Evolutionary conservation across 1,140 invertebrate genomes (phyloP), one percentile per base, ranked within the genome.

Genomic region (Drosophila orosa): DNA sequence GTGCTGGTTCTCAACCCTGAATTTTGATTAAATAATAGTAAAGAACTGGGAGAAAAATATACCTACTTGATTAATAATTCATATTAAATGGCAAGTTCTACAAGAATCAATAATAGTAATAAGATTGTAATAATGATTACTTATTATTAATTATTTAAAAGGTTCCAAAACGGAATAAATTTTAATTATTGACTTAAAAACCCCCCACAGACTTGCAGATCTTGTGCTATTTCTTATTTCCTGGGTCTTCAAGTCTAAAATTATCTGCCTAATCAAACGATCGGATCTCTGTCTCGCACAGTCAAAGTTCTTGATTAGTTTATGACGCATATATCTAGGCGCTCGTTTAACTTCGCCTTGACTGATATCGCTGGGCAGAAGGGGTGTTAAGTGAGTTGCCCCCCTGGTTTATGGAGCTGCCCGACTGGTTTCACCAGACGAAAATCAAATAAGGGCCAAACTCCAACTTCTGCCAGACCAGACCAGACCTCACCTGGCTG

Each of bases 331-430:
- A 54, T 73, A 12, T 31, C 12, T 40, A 13, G 27, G 19, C n/a
- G 37, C 15, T 13, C 5, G 59, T 61, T 37, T 45, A 47, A 35
- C 10, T 71, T 68, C 24, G 12, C 44, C 71, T 62, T 74, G 72
- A 74, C 69, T 63, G 58, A 74, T 56, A 48, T 62, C 29, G 35
- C 24, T 52, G 56, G 22, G 39, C 55, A 19, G n/a, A n/a, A 63
- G 55, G 71, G 65, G 59, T 65, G 59, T 37, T 50, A 68, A 68
- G 25, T 52, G 35, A 40, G 33, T 29, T 48, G 33, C 59, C 63
- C 24, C 44, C 19, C n/a, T n/a, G 33, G 31, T 33, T 57, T 40
- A 69, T 71, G 50, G 42, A 33, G 68, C 44, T 17, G 68, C 13
- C 27, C 42, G 62, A 75, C 72, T 52, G 60, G 72, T 66, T 75